phyloP scores from a whole-genome alignment of 2,888 invertebrate species.

The Mallateleia sp. region DNA sequence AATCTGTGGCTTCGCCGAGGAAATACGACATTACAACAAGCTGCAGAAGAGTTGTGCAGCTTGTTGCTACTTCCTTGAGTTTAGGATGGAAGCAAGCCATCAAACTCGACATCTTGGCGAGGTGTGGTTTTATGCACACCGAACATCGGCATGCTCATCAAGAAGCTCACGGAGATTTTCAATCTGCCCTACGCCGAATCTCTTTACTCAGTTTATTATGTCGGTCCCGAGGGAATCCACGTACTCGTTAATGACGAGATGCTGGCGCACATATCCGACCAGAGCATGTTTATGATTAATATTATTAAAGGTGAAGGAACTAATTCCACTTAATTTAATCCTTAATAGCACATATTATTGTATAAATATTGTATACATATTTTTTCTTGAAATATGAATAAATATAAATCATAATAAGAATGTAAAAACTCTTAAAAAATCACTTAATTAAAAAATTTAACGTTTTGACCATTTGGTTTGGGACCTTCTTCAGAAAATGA shows the following conservation, averaged over 20 bases:
- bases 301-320: constrained; percentile 90
- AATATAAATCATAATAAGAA: too few relatives aligned
- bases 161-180: constrained; percentile 87
- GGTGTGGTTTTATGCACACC: constrained; percentile 90
- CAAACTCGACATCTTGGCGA: constrained; percentile 91
- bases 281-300: constrained; percentile 93
- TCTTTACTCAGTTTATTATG: constrained; percentile 92
- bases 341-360: too few relatives aligned
- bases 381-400: too few relatives aligned
- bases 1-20: constrained; percentile 98
- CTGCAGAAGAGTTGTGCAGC: constrained; percentile 94
- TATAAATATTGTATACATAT: too few relatives aligned
- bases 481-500: too few relatives aligned
- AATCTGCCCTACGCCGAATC: constrained; percentile 86
- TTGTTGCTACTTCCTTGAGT: constrained; percentile 96
- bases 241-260: constrained; percentile 96
- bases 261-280: constrained; percentile 95
- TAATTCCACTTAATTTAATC: too few relatives aligned
- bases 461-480: too few relatives aligned
- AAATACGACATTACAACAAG: constrained; percentile 97
- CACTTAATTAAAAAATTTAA: too few relatives aligned
- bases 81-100: constrained; percentile 92
- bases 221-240: constrained; percentile 96
- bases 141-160: constrained; percentile 83
- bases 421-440: too few relatives aligned